A percentile compares a stretch with the other conserved stretches of the same genome.
Evolutionary conservation across 92 coral and sea anemone species (phyloP).

Genomic region (Zoanthus sociatus): DNA sequence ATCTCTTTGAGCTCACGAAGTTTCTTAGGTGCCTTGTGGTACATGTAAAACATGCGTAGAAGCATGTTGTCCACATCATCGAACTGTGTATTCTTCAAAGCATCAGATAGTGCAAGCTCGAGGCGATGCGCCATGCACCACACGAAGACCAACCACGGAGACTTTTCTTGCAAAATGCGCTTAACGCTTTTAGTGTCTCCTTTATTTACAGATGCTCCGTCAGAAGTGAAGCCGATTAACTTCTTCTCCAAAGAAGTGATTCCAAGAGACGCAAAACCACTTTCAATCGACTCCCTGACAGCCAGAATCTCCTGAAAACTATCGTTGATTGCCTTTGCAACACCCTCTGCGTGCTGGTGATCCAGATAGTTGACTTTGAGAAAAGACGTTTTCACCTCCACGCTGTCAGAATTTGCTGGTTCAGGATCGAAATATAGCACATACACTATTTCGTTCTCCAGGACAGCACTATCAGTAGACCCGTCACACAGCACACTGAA

Average conservation of each 20-base stretch:
- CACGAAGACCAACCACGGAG: constrained; percentile 46
- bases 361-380: constrained; percentile 14
- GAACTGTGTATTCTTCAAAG: constrained; percentile 48
- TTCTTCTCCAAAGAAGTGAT: constrained; percentile 27
- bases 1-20: constrained; percentile 38
- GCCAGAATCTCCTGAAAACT: constrained; percentile 16
- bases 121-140: constrained; percentile 50
- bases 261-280: constrained; percentile 26
- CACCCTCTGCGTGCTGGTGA: constrained; percentile 19
- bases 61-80: constrained; percentile 44
- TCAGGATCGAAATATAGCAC: constrained; percentile 30
- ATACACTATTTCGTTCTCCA: constrained; percentile 26
- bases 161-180: constrained; percentile 27
- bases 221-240: constrained; percentile 36
- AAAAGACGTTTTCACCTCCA: constrained; percentile 52
- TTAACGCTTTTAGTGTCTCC: constrained; percentile 37
- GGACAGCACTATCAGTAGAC: constrained; percentile 9
- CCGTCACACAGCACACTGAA: constrained; percentile 10
- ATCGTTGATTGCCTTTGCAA: constrained; percentile 15
- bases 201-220: constrained; percentile 46
- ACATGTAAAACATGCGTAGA: constrained; percentile 25
- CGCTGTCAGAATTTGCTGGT: constrained; percentile 33
- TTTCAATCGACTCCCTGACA: constrained; percentile 16
- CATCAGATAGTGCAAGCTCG: constrained; percentile 35
- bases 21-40: constrained; percentile 36